These are phyloP conservation scores for Scyliorhinus canicula DNA, from an alignment of 2,797 vertebrate species.

Conservation along the genomic window DNA sequence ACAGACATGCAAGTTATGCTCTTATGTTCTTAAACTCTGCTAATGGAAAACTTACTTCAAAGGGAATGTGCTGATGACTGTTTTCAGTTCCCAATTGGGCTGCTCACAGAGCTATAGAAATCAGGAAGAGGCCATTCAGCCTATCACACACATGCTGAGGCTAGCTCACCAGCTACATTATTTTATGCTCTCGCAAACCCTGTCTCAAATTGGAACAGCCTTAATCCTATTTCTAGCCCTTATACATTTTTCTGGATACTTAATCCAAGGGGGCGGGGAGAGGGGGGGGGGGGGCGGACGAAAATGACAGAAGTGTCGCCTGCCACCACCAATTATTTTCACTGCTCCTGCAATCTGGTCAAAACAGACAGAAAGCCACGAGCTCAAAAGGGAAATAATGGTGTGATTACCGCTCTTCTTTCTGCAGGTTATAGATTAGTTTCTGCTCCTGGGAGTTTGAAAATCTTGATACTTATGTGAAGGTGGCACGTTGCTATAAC, in stretches of 20 bases:
- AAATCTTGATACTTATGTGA: neutral
- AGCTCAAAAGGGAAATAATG: neutral
- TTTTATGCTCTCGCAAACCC: neutral
- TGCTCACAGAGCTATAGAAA: neutral
- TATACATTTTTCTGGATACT: neutral
- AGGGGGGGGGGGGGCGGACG: too few species aligned
- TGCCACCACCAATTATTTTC: neutral
- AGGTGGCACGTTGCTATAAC: neutral
- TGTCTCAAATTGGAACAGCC: neutral
- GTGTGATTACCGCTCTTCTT: neutral
- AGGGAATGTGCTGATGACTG: neutral
- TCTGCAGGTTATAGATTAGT: neutral
- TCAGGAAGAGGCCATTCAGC: neutral
- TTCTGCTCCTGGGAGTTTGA: neutral
- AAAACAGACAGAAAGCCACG: neutral
- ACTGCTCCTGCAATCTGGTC: neutral
- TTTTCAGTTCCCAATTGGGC: neutral
- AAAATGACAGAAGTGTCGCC: neutral
- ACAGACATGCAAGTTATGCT: too few species aligned
- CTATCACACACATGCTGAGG: neutral
- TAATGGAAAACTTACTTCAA: too few species aligned
- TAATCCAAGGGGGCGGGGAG: neutral
- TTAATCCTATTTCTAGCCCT: neutral
- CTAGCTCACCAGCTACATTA: neutral
- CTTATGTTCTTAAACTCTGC: too few species aligned